Evolutionary conservation across 2,888 invertebrate genomes (phyloP), one percentile per base, ranked within the genome.

Genomic region (Hirtodrosophila alboralis): DNA sequence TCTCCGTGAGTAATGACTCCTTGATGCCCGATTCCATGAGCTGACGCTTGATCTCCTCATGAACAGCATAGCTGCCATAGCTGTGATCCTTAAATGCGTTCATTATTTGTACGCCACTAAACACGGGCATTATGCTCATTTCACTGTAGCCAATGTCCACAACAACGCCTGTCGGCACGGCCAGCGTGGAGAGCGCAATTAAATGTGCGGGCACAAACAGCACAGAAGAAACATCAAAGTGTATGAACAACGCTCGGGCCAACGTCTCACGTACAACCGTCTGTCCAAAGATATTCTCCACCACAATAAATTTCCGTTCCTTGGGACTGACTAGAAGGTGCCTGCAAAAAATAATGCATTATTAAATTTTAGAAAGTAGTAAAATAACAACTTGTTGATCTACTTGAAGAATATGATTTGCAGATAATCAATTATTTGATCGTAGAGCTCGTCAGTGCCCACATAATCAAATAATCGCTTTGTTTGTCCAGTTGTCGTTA

Each of bases 301-400:
- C 95, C 23, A 99, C 92, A 4, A 99, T 95, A 27, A 99, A 94
- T 88, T 96, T 95, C 14, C 97, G 93, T 84, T 97, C 98, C 90
- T 98, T 98, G 0, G 98, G 98, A 88, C 96, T 98, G 37, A 97
- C 95, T 40, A 98, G 92, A 23, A 97, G 93, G 89, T 97, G 94
- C 79, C 97, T 97, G 87, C 34, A 54, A 51, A 1, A 1, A 23
- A 4, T 4, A 36, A 30, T 7, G 23, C 7, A 1, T 14, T 23
- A 16, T n/a, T 21, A 12, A 13, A 1, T 10, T 37, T 30, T 21
- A 4, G 0, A 4, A 26, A 9, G n/a, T 1, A 1, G 3, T 37
- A 5, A 23, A 26, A 45, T 2, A 18, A 5, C 7, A 10, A 21
- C 33, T 45, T 16, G 13, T 18, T 5, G 18, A 61, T 66, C 87